A percentile compares a stretch with the other conserved stretches of the same genome.
Conservation (phyloP, 2,113 vertebrate genomes). For the Onychostruthus taczanowskii region DNA sequence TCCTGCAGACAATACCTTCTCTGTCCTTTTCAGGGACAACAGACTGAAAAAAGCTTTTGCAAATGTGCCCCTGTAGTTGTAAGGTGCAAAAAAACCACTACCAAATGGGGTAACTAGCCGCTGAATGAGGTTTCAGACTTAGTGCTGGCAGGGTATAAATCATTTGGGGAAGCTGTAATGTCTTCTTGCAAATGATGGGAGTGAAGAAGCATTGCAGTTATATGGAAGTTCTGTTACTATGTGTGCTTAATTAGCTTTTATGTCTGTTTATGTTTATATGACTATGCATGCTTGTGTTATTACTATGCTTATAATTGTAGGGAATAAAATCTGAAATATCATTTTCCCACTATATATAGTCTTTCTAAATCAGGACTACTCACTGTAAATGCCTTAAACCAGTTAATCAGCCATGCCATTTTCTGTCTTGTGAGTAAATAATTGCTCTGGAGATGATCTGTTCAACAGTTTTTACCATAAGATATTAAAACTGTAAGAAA, state of each 20-base stretch:
- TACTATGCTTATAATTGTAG: neutral
- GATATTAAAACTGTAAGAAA: neutral
- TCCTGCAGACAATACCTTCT: neutral
- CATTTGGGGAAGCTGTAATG: neutral
- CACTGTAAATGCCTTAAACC: neutral
- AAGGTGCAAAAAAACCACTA: neutral
- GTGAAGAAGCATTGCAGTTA: neutral
- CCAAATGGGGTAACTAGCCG: neutral
- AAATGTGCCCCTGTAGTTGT: neutral
- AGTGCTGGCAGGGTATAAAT: neutral
- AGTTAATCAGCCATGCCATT: neutral
- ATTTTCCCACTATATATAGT: neutral
- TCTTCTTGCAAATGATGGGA: neutral
- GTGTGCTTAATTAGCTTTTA: neutral
- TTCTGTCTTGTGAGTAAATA: neutral
- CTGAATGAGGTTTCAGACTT: neutral
- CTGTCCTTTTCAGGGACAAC: neutral
- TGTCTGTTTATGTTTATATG: neutral
- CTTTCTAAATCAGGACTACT: neutral
- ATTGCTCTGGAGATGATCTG: neutral
- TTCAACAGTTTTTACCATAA: neutral
- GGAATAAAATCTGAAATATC: neutral
- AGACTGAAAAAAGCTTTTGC: neutral
- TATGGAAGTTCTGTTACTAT: neutral
- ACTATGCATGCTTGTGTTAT: neutral